A percentile compares a stretch with the other conserved stretches of the same genome.
phyloP scores from a whole-genome alignment of 2,888 invertebrate genomes.

The Podotricha telesiphe region DNA sequence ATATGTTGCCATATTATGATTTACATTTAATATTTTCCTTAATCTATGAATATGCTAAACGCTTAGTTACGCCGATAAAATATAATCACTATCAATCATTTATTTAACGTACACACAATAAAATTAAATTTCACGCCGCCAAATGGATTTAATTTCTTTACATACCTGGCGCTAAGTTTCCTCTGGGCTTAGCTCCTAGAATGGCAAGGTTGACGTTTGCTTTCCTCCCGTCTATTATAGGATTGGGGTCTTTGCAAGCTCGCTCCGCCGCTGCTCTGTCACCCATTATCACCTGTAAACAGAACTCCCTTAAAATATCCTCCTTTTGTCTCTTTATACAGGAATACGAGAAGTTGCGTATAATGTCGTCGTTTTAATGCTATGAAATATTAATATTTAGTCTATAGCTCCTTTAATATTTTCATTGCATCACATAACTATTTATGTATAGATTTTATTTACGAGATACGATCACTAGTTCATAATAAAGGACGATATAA shows the following conservation, averaged over 20 bases:
- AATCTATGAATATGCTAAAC: slow-evolving; percentile 3
- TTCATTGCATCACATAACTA: not conserved
- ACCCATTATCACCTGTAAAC: slow-evolving; percentile 97
- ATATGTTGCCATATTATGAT: slow-evolving; percentile 15
- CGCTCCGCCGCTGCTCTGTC: slow-evolving; percentile 96
- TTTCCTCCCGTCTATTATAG: slow-evolving; percentile 98
- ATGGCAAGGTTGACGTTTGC: slow-evolving; percentile 99
- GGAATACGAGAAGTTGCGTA: not conserved
- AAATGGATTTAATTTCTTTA: not conserved
- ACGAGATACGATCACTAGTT: not conserved
- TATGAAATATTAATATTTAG: not conserved
- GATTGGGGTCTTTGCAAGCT: slow-evolving; percentile 99
- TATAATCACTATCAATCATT: not conserved
- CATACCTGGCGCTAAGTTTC: slow-evolving; percentile 90
- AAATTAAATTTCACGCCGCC: not conserved
- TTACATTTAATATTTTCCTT: slow-evolving; percentile 13
- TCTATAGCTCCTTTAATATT: slow-evolving; percentile 9
- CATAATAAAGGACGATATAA: not conserved
- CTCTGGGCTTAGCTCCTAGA: slow-evolving; percentile 97
- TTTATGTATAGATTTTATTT: not conserved
- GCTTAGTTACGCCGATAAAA: slow-evolving; percentile 1
- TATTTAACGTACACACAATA: not conserved
- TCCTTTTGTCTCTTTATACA: not conserved
- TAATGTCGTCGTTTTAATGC: not conserved
- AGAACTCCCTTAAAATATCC: slow-evolving; percentile 37